Base-by-base conservation (phyloP, 2,113 vertebrate species). In the Python bivittatus region DNA sequence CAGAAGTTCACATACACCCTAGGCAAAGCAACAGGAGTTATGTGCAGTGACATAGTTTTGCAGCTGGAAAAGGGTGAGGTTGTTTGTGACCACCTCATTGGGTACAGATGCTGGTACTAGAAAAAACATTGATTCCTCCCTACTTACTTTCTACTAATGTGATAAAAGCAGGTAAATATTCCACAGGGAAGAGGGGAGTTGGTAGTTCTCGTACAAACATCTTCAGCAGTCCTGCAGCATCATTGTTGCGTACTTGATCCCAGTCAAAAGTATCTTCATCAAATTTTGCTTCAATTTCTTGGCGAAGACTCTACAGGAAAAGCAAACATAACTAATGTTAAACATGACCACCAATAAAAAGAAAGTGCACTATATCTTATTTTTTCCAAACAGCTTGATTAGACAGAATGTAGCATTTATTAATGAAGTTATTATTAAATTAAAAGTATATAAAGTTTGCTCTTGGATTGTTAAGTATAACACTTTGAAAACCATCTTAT, bases 121-220 rank as follows among this genome's bases (percentile, higher is more conserved):
- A 83, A 33, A 12, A 60, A 42, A 52, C 8, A 7, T 0, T 56
- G 57, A 84, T n/a, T 58, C 1, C 3, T 68, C 87, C 92, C 88
- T 54, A 98, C 98, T 15, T 98, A 99, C 99, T 98, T 97, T 99
- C 98, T 89, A 99, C 97, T 1, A 98, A 96, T 0, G 94, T 96
- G 95, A 98, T 97, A 97, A 99, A 99, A 91, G 98, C 98, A 27
- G 98, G 98, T 44, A 99, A 97, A 91, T 99, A 99, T 72, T 99
- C 98, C 94, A 98, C 97, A 0, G 99, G 99, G 95, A 99, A 98
- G 53, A 99, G 97, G 4, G 99, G 98, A 57, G 97, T 98, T 1
- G 99, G 99, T 44, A 99, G 97, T 91, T 99, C 99, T 94, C 99
- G 97, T 96, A 99, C 99, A 95, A 99, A 99, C 90, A 99, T 98